A percentile compares a stretch with the other conserved stretches of the same genome.
phyloP scores from a whole-genome alignment of 2,797 vertebrate species.

The Lerista edwardsae region DNA sequence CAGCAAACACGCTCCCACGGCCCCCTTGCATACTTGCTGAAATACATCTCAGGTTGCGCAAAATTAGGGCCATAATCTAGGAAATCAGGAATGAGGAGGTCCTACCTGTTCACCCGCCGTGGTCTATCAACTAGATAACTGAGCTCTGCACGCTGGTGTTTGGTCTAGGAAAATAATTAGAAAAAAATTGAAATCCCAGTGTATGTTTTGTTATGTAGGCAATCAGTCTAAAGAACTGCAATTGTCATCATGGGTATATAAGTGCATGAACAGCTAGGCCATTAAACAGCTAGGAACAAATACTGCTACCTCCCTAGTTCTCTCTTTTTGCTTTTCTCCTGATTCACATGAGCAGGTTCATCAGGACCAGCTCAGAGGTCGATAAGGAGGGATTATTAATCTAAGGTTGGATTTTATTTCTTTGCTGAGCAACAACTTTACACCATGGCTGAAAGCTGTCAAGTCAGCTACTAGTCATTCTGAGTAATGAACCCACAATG shows the following conservation, averaged over 20 bases:
- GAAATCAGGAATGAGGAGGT: conserved; percentile 36
- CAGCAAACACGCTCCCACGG: conserved; percentile 40
- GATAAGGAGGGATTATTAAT: conserved; percentile 16
- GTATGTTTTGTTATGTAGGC: conserved; percentile 37
- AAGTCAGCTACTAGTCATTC: conserved; percentile 37
- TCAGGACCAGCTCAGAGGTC: conserved; percentile 1
- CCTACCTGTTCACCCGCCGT: conserved; percentile 98
- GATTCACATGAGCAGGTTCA: conserved; percentile 38
- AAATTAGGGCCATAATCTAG: conserved; percentile 20
- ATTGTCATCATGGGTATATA: conserved; percentile 46
- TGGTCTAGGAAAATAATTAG: conserved; percentile 85
- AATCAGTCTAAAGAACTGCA: neutral
- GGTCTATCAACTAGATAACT: conserved; percentile 98
- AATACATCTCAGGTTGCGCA: conserved; percentile 20
- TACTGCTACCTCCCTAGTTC: neutral
- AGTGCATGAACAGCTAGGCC: conserved; percentile 47
- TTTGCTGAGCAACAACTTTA: conserved; percentile 16
- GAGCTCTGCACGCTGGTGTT: conserved; percentile 97
- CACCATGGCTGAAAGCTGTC: conserved; percentile 7
- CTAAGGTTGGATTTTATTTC: conserved; percentile 39
- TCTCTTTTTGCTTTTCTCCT: neutral
- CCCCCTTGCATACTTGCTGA: conserved; percentile 14
- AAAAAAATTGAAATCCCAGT: conserved; percentile 63
- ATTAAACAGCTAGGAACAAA: conserved; percentile 19
- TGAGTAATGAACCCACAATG: conserved; percentile 5